Evolutionary conservation across 1,140 invertebrate genomes (phyloP), one percentile per base, ranked within the genome.

Genomic region (Notospermus geniculatus): DNA sequence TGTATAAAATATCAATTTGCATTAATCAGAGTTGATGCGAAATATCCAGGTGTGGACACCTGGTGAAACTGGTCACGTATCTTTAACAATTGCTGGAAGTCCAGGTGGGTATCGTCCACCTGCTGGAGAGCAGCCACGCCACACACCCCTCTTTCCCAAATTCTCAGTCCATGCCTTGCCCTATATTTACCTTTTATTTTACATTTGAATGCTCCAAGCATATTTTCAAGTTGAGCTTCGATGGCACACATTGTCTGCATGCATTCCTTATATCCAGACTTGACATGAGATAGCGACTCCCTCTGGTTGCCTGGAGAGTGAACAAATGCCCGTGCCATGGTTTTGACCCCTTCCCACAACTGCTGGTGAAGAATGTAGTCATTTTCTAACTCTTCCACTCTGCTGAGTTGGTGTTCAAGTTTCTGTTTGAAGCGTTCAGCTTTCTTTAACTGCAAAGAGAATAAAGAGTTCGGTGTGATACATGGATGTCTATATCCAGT

Each of bases 141-240:
- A n/a, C n/a, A n/a, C n/a, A n/a, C n/a, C n/a, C n/a, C n/a, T n/a
- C n/a, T n/a, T n/a, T n/a, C n/a, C n/a, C n/a, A n/a, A n/a, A n/a
- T n/a, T n/a, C n/a, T n/a, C n/a, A n/a, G n/a, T n/a, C n/a, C n/a
- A 36, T n/a, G 15, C 32, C 4, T 36, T 36, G 32, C 15, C 11
- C 29, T 27, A 62, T 28, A n/a, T 54, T 65, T 72, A 84, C 85
- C 85, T 82, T 85, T 85, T 71, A 86, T 82, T 73, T 82, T 79
- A 71, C 85, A 82, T 30, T 82, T 76, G 54, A 86, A 81, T 28
- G 83, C 82, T 52, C 85, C 85, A 69, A 86, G 76, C 73, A 84
- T 80, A 28, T 77, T 73, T 70, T 86, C 84, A 46, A 86, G 71
- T 68, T 85, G 80, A 13, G 80, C 81, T 75, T 86, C 85, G 53